Evolutionary conservation across 2,888 invertebrate species (phyloP), one percentile per base, ranked within the genome.

Genomic region (Micoletzkya japonica): DNA sequence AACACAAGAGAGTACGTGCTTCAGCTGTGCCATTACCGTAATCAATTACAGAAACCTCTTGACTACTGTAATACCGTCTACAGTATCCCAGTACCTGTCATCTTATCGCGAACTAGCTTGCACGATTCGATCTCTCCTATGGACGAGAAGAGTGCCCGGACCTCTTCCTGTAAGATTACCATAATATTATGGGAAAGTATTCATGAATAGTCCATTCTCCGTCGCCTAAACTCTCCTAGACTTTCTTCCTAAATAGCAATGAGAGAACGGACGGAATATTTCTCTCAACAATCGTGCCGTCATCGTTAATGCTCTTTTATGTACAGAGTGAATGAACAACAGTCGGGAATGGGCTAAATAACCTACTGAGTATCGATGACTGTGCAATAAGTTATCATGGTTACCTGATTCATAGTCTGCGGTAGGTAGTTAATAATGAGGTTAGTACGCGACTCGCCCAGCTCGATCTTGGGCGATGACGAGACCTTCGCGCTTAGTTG

Each of bases 51-150:
- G 20, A 14, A 20, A 44, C 10, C 20, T 20, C 10, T 20, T 44
- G 20, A 44, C 10, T 44, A 44, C 44, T 14, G 20, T 14, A 44
- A 44, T 10, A 20, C 10, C 20, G 44, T 14, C 10, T 14, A 44
- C 10, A 44, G 44, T 44, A 20, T 44, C 69, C 76, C 34, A n/a
- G n/a, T 88, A 92, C 92, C 95, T 87, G 95, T 95, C 75, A 93
- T 92, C 89, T 98, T 98, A 89, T 99, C 98, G 80, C 97, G 90
- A 86, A 99, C 97, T 86, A 99, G 90, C 89, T 99, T 99, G 89
- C 98, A 99, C 84, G 94, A 95, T 88, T 98, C 98, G 76, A 99
- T 95, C 87, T 97, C 97, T 72, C 98, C 98, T 86, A 98, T 95
- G 87, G 94, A 94, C 70, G 95, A 93, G 89, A 99, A 99, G 70